Evolutionary conservation across 2,888 invertebrate species (phyloP).

Genomic region (Cosmia pyralina): DNA sequence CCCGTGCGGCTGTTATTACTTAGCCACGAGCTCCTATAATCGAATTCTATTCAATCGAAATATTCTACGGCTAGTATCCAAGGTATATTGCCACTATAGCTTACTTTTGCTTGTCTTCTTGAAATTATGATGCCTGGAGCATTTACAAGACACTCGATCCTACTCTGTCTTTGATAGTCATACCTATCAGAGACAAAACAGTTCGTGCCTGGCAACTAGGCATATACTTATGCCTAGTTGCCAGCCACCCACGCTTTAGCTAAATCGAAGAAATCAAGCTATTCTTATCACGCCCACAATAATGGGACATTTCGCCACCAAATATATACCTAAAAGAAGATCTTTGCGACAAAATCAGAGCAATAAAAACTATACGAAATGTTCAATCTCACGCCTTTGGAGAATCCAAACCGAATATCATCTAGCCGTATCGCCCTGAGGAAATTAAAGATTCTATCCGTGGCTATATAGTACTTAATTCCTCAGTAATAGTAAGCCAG

Average conservation of each 20-base stretch:
- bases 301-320: slow-evolving; percentile 55
- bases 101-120: not conserved
- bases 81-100: not conserved
- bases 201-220: not conserved
- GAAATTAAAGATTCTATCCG: slow-evolving; percentile 90
- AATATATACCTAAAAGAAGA: slow-evolving; percentile 39
- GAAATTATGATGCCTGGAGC: not conserved
- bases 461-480: slow-evolving; percentile 83
- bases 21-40: too few species aligned
- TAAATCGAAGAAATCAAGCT: slow-evolving; percentile 26
- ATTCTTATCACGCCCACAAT: slow-evolving; percentile 52
- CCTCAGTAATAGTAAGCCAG: slow-evolving; percentile 85
- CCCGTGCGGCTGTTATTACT: too few species aligned
- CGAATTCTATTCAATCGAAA: not conserved
- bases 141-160: not conserved
- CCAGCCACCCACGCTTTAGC: slow-evolving; percentile 1
- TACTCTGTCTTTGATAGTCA: not conserved
- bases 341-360: slow-evolving; percentile 49
- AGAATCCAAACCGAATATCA: slow-evolving; percentile 79
- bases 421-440: slow-evolving; percentile 81
- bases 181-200: slow-evolving; percentile 10
- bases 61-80: not conserved
- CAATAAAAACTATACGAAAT: slow-evolving; percentile 64
- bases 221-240: not conserved
- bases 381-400: slow-evolving; percentile 64